Base-by-base conservation (phyloP, 2,797 vertebrate species). In the Luscinia megarhynchos region DNA sequence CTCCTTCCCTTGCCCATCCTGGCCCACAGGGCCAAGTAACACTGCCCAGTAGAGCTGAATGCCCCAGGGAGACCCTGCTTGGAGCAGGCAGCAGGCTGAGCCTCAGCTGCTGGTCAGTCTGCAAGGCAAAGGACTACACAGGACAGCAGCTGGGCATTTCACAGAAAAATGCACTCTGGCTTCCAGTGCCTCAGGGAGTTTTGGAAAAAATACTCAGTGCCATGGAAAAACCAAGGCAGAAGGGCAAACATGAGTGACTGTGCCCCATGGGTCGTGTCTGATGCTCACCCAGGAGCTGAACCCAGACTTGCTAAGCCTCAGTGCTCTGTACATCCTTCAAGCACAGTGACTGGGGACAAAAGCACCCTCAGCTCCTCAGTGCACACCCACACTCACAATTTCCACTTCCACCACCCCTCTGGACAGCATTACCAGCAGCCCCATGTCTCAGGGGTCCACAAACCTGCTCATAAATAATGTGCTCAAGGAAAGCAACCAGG, bases 401-500 rank as follows among this genome's bases (percentile, higher is more conserved):
- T 55, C 70, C 50, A 84, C 51, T 77, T 16, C 24, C 30, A 77
- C 34, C 63, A 40, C 11, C 2, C 10, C 23, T 89, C 34, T 43
- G 64, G 23, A 57, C 84, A 64, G 64, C 6, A 7, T 15, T 62
- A 54, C 54, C 32, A 81, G 26, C 61, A 73, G 67, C 38, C 38
- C 26, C n/a, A 14, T n/a, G 50, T 70, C 93, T 36, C 74, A 74
- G 59, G 53, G 64, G 50, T 57, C 67, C 66, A 51, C 41, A 91
- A 82, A 81, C 45, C 16, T 53, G 46, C 70, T 70, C 36, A 58
- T 58, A 79, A 89, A 88, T 40, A 63, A 64, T 19, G 29, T 86
- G 90, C 72, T 84, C 32, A 66, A 62, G 93, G 50, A 80, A 78
- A 92, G 53, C 75, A 80, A 95, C 61, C 50, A 48, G n/a, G 57